Evolutionary conservation across 2,888 invertebrate species (phyloP), one percentile per base, ranked within the genome.

Genomic region (Iselma pallidipennis): DNA sequence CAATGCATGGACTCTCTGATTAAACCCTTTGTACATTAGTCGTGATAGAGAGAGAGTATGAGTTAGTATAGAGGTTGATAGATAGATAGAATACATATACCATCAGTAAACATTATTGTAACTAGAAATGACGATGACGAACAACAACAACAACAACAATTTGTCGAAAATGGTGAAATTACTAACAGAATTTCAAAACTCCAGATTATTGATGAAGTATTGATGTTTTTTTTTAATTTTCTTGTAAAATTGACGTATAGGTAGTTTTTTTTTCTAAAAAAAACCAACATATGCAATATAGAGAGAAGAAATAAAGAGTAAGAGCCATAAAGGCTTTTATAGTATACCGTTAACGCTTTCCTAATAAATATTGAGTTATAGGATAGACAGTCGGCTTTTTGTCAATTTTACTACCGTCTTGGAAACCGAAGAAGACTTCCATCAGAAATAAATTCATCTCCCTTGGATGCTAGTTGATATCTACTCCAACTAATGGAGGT

Each of bases 11-110:
- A 73, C 70, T n/a, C 14, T 66, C 75, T 76, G 76, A 77, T 77
- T 76, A 73, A 73, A 72, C 75, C 76, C 77, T 77, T 77, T 77
- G 76, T 77, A 72, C 76, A 76, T 77, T 75, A 76, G 68, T 72
- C n/a, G n/a, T n/a, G n/a, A 72, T 66, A 70, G 68, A 71, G 67
- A 58, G 65, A 28, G 1, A 28, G 3, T 7, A 1, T 7, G 28
- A 28, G 28, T 28, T n/a, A 26, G 12, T 48, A 65, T 71, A 68
- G 72, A 75, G 77, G 76, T 76, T 73, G 72, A 72, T 71, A 71
- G 71, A 72, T 71, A 73, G 72, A 75, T 69, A 67, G 69, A 59
- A 63, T 6, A 61, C 66, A 65, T 69, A 68, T 57, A 21, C 45
- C 45, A 23, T 45, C 23, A 45, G 67, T 70, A 74, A 75, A 75